Evolutionary conservation across 1,140 invertebrate genomes (phyloP), one percentile per base, ranked within the genome.

Genomic region (Trinorchestia longiramus): DNA sequence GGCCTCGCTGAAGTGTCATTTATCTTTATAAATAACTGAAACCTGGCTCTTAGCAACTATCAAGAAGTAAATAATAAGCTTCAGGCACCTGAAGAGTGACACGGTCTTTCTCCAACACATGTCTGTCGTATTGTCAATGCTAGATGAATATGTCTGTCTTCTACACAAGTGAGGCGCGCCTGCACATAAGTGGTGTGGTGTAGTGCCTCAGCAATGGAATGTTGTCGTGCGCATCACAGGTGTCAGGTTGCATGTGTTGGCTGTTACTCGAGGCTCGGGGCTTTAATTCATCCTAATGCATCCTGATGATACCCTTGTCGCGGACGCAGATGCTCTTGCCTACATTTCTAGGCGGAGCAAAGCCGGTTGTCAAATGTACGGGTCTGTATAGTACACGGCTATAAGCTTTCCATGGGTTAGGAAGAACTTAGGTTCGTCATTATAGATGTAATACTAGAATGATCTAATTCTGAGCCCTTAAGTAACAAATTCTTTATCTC

Each of bases 211-310:
- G 41, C 28, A 42, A 90, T 90, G n/a, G 87, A 90, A 90, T 43
- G 43, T 43, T 42, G 43, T 41, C 88, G 88, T 42, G 43, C 43
- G 44, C 3, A 43, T 3, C 43, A 44, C 92, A 94, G 92, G 92
- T 94, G 92, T 94, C 92, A 40, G 6, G 43, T 94, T 47, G 92
- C 92, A 44, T 94, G 43, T 45, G 44, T 11, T 44, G 44, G 43
- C 92, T 45, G 43, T 94, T 94, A 94, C 92, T 47, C 43, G 92
- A 40, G 43, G 92, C 92, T 47, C 43, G 92, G 44, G 43, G 92
- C 92, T 47, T 94, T 45, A 94, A 94, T 94, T 94, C 47, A 94
- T 43, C 43, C 92, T 94, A 94, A 94, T 94, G 92, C 92, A 94
- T 94, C 92, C 92, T 94, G 92, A 94, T 94, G 92, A 94, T 94